Evolutionary conservation across 35 echinoderm and acorn worm genomes (phyloP), one percentile per base, ranked within the genome.

Genomic region (Apostichopus parvimensis): DNA sequence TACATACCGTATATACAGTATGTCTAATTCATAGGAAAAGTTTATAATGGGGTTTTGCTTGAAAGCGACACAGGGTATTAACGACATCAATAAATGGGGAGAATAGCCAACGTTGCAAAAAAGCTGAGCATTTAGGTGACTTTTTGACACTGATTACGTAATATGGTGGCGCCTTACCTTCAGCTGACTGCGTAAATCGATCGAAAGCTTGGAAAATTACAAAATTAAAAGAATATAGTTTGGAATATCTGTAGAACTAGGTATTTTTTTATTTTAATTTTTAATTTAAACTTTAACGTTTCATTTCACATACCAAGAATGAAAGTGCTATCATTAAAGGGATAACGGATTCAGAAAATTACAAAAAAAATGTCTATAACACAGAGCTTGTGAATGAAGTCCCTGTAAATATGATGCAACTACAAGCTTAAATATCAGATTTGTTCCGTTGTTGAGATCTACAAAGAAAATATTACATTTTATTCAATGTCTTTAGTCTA

Each of bases 181-280:
- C 81, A 6, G 81, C 11, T 58, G 81, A 84, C 23, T 84, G 81
- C 55, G 53, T 52, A 9, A 11, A 58, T 25, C n/a, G 81, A 5
- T 58, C 81, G 56, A 60, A 12, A 84, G 81, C 81, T 84, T 84
- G 81, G 57, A 84, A 82, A 75, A 80, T 80, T 54, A 80, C 78
- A 80, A 80, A 80, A 45, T 80, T 84, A 25, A 84, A 84, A 84
- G 56, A 84, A 60, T 45, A 45, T 3, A 45, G 34, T 45, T 45
- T 45, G 34, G 34, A 45, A 45, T 45, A 45, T 45, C 3, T 45
- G 34, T 45, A 45, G 34, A 0, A 45, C 34, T 45, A 45, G 34
- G 34, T 45, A 45, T n/a, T n/a, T n/a, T n/a, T n/a, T n/a, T n/a
- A n/a, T n/a, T n/a, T n/a, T n/a, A n/a, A 45, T 45, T 45, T 45